phyloP scores from a whole-genome alignment of 2,113 vertebrate species.

The Aegotheles bennettii region DNA sequence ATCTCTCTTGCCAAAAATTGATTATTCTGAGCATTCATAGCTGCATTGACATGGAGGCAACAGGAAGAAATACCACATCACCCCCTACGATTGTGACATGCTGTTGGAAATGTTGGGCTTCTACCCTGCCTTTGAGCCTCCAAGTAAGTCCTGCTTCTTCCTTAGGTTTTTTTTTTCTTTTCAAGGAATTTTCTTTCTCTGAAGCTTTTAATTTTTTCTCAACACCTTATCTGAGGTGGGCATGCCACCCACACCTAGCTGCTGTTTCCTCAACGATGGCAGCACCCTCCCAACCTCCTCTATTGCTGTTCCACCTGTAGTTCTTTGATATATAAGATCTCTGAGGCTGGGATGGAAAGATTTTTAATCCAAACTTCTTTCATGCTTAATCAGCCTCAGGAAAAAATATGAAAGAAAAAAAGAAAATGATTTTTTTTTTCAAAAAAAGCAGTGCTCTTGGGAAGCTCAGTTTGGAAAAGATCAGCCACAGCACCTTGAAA shows the following conservation, averaged over 20 bases:
- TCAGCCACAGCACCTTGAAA: neutral
- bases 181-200: neutral
- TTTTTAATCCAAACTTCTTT: neutral
- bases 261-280: neutral
- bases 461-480: neutral
- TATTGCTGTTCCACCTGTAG: fast-evolving
- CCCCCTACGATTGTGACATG: fast-evolving
- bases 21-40: neutral
- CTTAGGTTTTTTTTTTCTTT: neutral
- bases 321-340: neutral
- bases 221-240: neutral
- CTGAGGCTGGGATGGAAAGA: neutral
- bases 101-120: neutral
- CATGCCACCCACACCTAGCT: neutral
- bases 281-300: neutral
- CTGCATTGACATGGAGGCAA: neutral
- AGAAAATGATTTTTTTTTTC: too few relatives aligned
- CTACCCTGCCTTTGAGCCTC: neutral
- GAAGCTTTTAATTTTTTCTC: neutral
- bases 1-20: neutral
- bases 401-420: neutral
- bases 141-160: neutral
- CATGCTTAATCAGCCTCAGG: neutral
- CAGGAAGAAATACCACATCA: neutral
- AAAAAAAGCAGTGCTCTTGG: neutral